phyloP scores from a whole-genome alignment of 2,888 invertebrate species.

The Agrilus cyanescens region DNA sequence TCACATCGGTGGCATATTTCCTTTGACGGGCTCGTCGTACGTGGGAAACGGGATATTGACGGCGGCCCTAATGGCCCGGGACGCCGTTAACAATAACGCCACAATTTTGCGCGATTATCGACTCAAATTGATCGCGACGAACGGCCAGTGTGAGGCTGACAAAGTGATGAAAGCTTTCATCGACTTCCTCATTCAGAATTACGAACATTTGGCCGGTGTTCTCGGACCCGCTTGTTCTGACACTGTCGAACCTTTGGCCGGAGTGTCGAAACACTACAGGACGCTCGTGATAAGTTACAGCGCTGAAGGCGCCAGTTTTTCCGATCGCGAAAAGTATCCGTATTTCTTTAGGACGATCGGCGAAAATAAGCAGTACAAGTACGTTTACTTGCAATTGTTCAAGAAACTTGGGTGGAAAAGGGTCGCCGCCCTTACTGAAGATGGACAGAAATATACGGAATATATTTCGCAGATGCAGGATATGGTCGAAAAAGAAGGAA shows the following conservation, averaged over 20 bases:
- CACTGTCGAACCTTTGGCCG: conserved; percentile 67
- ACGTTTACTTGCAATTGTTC: conserved; percentile 52
- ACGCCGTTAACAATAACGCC: conserved; percentile 48
- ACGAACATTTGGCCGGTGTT: conserved; percentile 53
- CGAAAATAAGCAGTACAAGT: conserved; percentile 58
- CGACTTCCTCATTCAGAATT: conserved; percentile 47
- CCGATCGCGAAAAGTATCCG: conserved; percentile 57
- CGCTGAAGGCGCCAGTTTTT: conserved; percentile 63
- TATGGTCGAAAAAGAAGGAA: conserved; percentile 47
- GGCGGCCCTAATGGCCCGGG: conserved; percentile 51
- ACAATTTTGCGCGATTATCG: conserved; percentile 48
- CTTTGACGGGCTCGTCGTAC: conserved; percentile 47
- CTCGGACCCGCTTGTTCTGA: conserved; percentile 73
- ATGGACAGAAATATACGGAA: conserved; percentile 67
- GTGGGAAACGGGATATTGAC: conserved; percentile 46
- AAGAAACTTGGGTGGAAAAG: conserved; percentile 53
- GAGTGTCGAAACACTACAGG: conserved; percentile 59
- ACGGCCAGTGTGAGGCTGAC: conserved; percentile 61
- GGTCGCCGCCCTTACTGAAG: conserved; percentile 66
- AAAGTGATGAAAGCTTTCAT: conserved; percentile 65
- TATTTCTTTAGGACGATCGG: conserved; percentile 73
- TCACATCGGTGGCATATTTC: conserved; percentile 59
- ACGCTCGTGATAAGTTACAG: conserved; percentile 66
- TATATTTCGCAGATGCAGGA: conserved; percentile 62
- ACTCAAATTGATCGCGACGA: conserved; percentile 42